Base-by-base conservation (phyloP, 2,888 invertebrate genomes). In the Acrocera orbiculus region DNA sequence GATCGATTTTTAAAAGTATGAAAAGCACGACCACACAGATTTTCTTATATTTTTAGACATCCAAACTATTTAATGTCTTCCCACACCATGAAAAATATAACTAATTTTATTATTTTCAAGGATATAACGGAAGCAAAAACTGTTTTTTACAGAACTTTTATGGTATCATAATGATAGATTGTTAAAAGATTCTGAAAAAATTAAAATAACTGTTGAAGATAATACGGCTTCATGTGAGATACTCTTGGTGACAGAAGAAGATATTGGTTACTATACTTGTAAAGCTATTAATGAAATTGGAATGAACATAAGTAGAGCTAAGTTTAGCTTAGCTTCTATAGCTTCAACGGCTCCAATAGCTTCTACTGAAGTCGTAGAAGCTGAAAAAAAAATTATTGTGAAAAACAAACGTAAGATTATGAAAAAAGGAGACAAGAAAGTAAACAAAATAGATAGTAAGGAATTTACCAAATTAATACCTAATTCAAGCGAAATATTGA, bases 221-320 rank as follows among this genome's bases (percentile, higher is more conserved):
- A 70, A 74, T 40, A 73, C 65, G 47, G 76, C 85, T 2, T 65
- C 68, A n/a, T 69, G 81, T 43, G 73, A 69, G 16, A 72, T 89
- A 40, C 60, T 65, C 34, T 69, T 67, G 47, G 74, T 69, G 1
- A 66, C 65, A 1, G 65, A 66, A 39, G 71, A 72, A 35, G 68
- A 78, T 48, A 72, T 72, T 44, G 90, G 85, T 16, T 69, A 66
- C 33, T 90, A 87, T 48, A 69, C 72, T 44, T 87, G 87, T 54
- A 85, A 83, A 61, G 80, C 86, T 8, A 73, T 76, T 11, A 90
- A 87, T 54, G 81, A 82, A 47, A 75, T 82, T 37, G 89, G 89
- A 30, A 70, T 78, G 61, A 77, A 76, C 17, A 66, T 73, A 31
- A 79, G 83, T 2, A 79, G 79, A 58, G 83, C 77, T 6, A 77